phyloP scores from a whole-genome alignment of 1,140 invertebrate species.

The Drosophila athabasca region DNA sequence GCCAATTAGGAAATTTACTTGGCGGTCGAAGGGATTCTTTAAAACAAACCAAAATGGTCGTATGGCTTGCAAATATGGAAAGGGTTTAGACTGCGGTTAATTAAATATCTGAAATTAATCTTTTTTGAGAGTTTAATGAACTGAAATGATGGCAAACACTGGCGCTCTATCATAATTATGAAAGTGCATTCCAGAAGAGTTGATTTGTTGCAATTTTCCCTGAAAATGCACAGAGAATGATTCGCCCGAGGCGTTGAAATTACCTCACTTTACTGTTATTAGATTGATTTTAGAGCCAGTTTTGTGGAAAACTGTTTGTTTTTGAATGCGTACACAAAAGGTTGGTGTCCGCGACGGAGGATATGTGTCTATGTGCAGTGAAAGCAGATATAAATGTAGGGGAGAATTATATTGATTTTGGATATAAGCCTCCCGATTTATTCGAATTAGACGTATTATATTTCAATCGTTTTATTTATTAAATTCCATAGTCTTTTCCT shows the following conservation, averaged over 20 bases:
- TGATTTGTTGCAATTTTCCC: neutral
- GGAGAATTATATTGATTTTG: too few relatives aligned
- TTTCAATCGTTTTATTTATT: too few relatives aligned
- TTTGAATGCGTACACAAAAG: too few relatives aligned
- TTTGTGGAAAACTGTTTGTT: constrained; percentile 14
- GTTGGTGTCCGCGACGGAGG: too few relatives aligned
- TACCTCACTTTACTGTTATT: too few relatives aligned
- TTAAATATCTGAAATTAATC: constrained; percentile 1
- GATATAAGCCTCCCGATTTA: too few relatives aligned
- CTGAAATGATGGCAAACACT: neutral
- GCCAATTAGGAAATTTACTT: constrained; percentile 26
- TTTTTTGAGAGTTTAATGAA: constrained; percentile 16
- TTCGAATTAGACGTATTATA: too few relatives aligned
- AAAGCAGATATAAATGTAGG: too few relatives aligned
- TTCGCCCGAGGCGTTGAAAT: neutral
- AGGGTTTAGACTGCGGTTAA: neutral
- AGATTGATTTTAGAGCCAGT: neutral
- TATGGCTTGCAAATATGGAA: neutral
- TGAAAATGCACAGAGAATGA: neutral
- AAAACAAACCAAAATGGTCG: neutral
- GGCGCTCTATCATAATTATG: neutral
- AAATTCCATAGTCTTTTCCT: too few relatives aligned
- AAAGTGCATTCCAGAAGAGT: neutral
- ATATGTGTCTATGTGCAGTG: too few relatives aligned
- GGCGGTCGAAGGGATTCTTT: constrained; percentile 1